Base-by-base conservation (phyloP, 1,140 invertebrate genomes). In the Dendroctonus valens region DNA sequence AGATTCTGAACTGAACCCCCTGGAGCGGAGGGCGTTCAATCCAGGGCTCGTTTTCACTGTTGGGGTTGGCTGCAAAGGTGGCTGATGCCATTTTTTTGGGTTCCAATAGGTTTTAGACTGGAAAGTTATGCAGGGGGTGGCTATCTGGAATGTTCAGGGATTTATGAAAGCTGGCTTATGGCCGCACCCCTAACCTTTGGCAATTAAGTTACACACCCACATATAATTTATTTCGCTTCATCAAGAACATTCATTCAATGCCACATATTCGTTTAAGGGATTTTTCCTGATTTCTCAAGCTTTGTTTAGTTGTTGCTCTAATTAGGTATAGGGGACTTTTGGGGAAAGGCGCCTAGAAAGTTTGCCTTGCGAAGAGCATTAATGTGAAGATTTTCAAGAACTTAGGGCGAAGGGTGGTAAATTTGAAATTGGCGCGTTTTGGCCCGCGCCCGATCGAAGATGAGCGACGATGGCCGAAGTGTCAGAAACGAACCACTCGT, bases 1-100 rank as follows among this genome's bases (percentile, higher is more conserved):
- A 88, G 52, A 84, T 78, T 67, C 85, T 75, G 67, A 89, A 80
- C 60, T 81, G 80, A 59, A 86, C 77, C 3, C 82, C 82, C 38
- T 82, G 83, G 41, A 83, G 70, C 39, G 85, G 77, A 46, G 75
- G 71, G 54, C 76, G 79, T 75, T 86, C 86, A 46, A 87, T 81
- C 86, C 86, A 88, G 65, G 82, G 82, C 65, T 78, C 76, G 42
- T 71, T 69, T 65, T 72, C 69, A 11, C 75, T 71, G 50, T 76
- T 72, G 4, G 77, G 77, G 70, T 77, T 78, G 39, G 77, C 73
- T 53, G 74, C 70, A 66, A 78, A 78, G 15, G 73, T 76, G 4
- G 76, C 76, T 63, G 74, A 76, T 59, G 69, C 61, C 64, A 63
- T 50, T 65, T 65, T 67, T 52, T 52, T 52, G 37, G n/a, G 7